phyloP scores from a whole-genome alignment of 2,888 invertebrate species.

The Polymixis lichenea region DNA sequence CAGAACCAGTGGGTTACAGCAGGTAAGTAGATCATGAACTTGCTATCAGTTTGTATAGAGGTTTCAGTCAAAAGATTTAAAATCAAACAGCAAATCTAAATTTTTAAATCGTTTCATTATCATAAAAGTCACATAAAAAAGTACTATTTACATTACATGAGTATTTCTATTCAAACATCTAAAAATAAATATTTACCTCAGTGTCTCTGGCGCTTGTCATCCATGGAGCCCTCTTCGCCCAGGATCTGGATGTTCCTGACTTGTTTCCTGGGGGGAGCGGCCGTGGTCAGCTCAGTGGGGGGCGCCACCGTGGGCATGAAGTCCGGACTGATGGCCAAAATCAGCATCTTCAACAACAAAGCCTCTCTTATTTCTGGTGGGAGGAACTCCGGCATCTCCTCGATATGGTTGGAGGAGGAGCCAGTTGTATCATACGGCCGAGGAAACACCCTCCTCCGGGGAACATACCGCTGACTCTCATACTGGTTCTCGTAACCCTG shows the following conservation, averaged over 20 bases:
- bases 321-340: conserved; percentile 93
- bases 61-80: conserved; percentile 12
- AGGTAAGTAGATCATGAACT: neutral
- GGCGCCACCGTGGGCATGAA: conserved; percentile 85
- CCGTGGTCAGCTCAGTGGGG: conserved; percentile 86
- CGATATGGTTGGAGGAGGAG: conserved; percentile 83
- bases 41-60: too few relatives aligned
- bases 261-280: conserved; percentile 90
- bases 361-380: conserved; percentile 94
- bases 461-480: conserved; percentile 87
- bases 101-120: conserved; percentile 72
- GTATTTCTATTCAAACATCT: conserved; percentile 77
- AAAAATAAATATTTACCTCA: conserved; percentile 74
- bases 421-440: conserved; percentile 85
- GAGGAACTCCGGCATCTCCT: conserved; percentile 91
- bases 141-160: conserved; percentile 82
- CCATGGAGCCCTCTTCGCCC: conserved; percentile 90
- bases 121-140: conserved; percentile 74
- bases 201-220: conserved; percentile 81
- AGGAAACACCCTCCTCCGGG: conserved; percentile 81
- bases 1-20: neutral
- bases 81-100: conserved; percentile 66
- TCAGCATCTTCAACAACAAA: conserved; percentile 93
- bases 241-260: conserved; percentile 94
- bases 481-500: conserved; percentile 86